Evolutionary conservation across 1,140 invertebrate species (phyloP).

Genomic region (Drosophila seguyi): DNA sequence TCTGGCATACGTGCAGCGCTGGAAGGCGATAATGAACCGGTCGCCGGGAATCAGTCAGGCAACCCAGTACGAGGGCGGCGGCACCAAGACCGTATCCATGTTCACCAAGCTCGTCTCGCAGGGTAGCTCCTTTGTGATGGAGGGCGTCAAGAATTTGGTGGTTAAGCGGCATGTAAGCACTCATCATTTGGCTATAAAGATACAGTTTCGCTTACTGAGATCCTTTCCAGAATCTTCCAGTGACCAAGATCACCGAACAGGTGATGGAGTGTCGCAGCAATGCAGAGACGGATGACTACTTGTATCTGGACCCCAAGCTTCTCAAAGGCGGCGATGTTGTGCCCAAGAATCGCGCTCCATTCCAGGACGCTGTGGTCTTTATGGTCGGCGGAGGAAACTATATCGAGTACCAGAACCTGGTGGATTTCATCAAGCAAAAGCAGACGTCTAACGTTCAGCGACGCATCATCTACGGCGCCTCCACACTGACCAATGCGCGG

Average conservation of each 20-base stretch:
- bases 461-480: conserved; percentile 97
- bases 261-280: conserved; percentile 94
- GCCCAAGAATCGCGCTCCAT: conserved; percentile 89
- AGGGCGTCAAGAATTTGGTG: conserved; percentile 99
- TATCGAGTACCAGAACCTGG: conserved; percentile 99
- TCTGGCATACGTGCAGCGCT: conserved; percentile 94
- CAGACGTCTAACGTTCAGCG: conserved; percentile 90
- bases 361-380: conserved; percentile 97
- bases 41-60: conserved; percentile 84
- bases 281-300: conserved; percentile 93
- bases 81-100: conserved; percentile 98
- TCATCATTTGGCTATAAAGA: fast-evolving
- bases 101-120: conserved; percentile 99
- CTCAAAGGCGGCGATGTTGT: conserved; percentile 90
- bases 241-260: conserved; percentile 96
- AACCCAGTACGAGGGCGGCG: conserved; percentile 95
- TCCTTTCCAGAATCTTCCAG: conserved; percentile 91
- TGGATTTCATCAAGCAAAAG: conserved; percentile 96
- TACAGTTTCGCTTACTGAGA: not conserved
- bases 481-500: conserved; percentile 95
- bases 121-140: conserved; percentile 99
- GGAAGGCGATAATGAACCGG: conserved; percentile 88
- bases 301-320: conserved; percentile 97
- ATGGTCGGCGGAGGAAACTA: conserved; percentile 99
- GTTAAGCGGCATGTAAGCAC: conserved; percentile 96